Evolutionary conservation across 1,140 invertebrate genomes (phyloP).

Genomic region (Polypedilum pembai): DNA sequence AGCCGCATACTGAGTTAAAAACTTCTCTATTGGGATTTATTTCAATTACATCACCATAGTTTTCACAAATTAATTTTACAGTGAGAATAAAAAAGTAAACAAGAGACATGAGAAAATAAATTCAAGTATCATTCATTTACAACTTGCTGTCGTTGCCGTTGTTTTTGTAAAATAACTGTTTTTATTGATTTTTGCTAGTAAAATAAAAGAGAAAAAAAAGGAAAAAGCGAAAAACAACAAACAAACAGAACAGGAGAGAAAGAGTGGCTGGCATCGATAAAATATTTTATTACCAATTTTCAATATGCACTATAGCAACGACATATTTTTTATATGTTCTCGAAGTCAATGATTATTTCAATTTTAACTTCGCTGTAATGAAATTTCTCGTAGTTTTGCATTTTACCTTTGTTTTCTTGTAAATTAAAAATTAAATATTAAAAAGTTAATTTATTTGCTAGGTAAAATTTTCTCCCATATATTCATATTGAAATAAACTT

Average conservation of each 20-base stretch:
- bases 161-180: neutral
- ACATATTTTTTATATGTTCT: neutral
- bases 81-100: neutral
- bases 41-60: too few species aligned
- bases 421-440: too few species aligned
- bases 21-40: neutral
- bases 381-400: too few species aligned
- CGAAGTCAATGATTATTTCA: neutral
- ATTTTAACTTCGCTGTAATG: neutral
- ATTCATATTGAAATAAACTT: too few species aligned
- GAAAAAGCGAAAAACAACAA: neutral
- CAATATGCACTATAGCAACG: constrained; percentile 10
- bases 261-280: constrained; percentile 9
- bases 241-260: neutral
- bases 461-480: too few species aligned
- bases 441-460: too few species aligned
- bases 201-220: neutral
- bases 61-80: constrained; percentile 6
- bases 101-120: neutral
- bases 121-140: neutral
- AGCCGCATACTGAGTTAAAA: too few species aligned
- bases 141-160: neutral
- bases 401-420: too few species aligned
- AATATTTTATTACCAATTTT: constrained; percentile 20
- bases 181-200: neutral